Base-by-base conservation (phyloP, 2,888 invertebrate species). In the Diaphora mendica region DNA sequence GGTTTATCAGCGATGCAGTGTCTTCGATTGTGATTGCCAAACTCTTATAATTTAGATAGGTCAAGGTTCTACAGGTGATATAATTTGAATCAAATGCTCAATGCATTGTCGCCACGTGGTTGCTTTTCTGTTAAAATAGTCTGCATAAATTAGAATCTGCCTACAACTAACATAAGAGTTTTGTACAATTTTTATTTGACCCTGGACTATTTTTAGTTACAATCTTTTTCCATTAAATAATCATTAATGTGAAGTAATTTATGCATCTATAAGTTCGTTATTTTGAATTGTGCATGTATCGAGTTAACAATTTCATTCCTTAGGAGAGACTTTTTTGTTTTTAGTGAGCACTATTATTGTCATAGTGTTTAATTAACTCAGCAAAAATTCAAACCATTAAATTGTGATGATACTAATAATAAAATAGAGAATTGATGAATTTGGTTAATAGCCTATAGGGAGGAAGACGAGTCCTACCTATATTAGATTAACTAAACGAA, bases 21-120 rank as follows among this genome's bases (percentile, higher is more conserved):
- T 79, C 79, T 81, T 76, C 64, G 75, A 79, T 74, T 73, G 69
- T 72, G 75, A 70, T 69, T 81, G 79, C 75, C 79, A 75, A 79
- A 73, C 66, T 76, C 68, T 65, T 39, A 55, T 17, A 62, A 68
- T 65, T n/a, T 42, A 72, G 72, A 74, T 78, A 75, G 80, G 77
- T 83, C 85, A 83, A 75, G 80, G 77, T 30, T 33, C 13, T 33
- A 8, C 71, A 77, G 73, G 73, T 77, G 74, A 30, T 35, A 39
- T 65, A 35, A 62, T 72, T 15, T 66, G 55, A n/a, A n/a, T n/a
- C n/a, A n/a, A n/a, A n/a, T n/a, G 55, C 44, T 62, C 48, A 65
- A 69, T 69, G 35, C 26, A 42, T 71, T 67, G 59, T 33, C 0
- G 7, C 30, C 68, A 68, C 55, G 35, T 68, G 68, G 51, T 13